Conservation (phyloP, 2,888 invertebrate species). For the Cerastis rubricosa region DNA sequence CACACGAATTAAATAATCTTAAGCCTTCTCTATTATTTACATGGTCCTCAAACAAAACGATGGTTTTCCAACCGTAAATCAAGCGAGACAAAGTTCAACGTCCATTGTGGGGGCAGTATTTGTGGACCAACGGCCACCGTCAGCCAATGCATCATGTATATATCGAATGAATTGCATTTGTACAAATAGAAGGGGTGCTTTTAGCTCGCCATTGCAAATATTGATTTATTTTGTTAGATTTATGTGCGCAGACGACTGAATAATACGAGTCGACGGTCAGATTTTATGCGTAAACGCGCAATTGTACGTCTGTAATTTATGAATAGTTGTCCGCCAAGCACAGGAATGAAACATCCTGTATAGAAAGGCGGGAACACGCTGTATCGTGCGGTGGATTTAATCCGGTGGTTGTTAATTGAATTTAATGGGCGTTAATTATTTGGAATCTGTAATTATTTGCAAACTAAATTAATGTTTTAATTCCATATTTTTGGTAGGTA, state of each 20-base stretch:
- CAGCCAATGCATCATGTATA: slow-evolving; percentile 78
- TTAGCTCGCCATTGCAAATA: slow-evolving; percentile 77
- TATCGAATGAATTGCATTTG: slow-evolving; percentile 76
- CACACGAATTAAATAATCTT: slow-evolving; percentile 60
- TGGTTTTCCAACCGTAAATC: slow-evolving; percentile 19
- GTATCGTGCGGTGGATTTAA: slow-evolving; percentile 7
- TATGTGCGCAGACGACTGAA: slow-evolving; percentile 67
- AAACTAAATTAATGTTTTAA: not conserved
- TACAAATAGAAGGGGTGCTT: slow-evolving; percentile 84
- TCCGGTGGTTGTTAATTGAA: slow-evolving; percentile 1
- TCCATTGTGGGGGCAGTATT: slow-evolving; percentile 48
- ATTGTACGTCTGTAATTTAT: slow-evolving; percentile 57
- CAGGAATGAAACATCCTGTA: slow-evolving; percentile 16
- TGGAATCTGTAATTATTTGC: not conserved
- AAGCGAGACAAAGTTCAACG: slow-evolving; percentile 34
- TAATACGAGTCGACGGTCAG: slow-evolving; percentile 61
- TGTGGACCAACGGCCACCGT: slow-evolving; percentile 45
- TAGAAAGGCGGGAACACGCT: not conserved
- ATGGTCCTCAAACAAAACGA: slow-evolving; percentile 1
- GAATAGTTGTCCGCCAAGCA: slow-evolving; percentile 29
- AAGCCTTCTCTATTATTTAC: slow-evolving; percentile 49
- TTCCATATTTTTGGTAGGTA: not conserved
- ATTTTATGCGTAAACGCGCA: slow-evolving; percentile 63
- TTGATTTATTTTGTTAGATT: slow-evolving; percentile 83
- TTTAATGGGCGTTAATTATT: not conserved